Evolutionary conservation across 1,140 invertebrate genomes (phyloP), one percentile per base, ranked within the genome.

Genomic region (Platyscapa corneri): DNA sequence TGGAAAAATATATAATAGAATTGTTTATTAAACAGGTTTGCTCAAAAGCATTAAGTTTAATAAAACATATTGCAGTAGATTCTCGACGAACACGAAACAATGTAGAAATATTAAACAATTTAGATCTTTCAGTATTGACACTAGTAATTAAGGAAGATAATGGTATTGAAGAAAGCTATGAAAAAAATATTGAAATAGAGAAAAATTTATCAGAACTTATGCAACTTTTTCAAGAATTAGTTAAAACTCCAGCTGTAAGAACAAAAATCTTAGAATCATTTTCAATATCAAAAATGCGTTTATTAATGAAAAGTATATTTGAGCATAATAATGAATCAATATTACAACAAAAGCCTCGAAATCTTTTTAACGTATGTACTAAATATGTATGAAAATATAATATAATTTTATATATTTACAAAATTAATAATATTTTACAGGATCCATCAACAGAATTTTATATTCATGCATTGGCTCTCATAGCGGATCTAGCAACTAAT

Each of bases 141-240:
- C 85, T 70, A 39, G 88, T 91, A 60, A 88, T 89, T 0, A 90
- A 89, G 83, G 88, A 89, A 30, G 88, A 92, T 49, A 82, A 89
- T 23, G 88, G 89, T 30, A 88, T 86, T 87, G 86, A 88, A 53
- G 88, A 64, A n/a, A 88, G 81, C 12, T 30, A 72, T n/a, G 85
- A 88, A 80, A 88, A 86, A 18, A 87, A 83, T 30, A 89, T 70
- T 84, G 90, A 91, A 37, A 65, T 10, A 32, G 49, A 84, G 83
- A 72, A 12, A 89, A 86, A 86, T 87, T 92, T 53, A 86, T 76
- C 90, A 3, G 94, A 94, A 67, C 85, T 94, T 7, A 91, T 95
- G 87, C 93, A 94, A 88, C 86, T 95, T 34, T 88, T 94, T 34
- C 91, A 93, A 86, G 93, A 93, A 87, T 90, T 95, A 87, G 87